These are phyloP conservation scores for Centruroides vittatus DNA, from an alignment of 1,140 invertebrate species.

Conservation along the genomic window DNA sequence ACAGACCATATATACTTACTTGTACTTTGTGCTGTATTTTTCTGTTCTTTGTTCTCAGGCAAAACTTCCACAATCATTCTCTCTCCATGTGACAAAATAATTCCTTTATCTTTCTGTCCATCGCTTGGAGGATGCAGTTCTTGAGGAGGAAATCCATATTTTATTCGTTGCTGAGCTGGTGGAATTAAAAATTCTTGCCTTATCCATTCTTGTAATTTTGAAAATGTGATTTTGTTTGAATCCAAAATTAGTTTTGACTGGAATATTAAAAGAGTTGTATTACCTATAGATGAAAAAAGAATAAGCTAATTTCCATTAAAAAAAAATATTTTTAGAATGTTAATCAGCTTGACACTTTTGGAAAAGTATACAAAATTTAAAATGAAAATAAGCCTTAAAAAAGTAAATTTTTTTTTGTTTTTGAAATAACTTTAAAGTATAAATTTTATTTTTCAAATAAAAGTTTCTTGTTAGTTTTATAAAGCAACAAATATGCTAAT, in stretches of 20 bases:
- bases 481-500: no score
- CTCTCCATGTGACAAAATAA: conserved; percentile 11
- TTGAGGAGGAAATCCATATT: conserved; percentile 9
- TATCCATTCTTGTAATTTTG: conserved; percentile 9
- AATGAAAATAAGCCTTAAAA: no score
- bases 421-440: no score
- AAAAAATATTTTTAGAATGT: no score
- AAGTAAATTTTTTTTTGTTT: no score
- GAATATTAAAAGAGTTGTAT: neutral
- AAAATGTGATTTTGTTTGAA: conserved; percentile 3
- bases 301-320: no score
- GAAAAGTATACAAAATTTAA: no score
- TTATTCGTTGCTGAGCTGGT: conserved; percentile 4
- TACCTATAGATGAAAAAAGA: no score
- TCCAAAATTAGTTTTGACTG: conserved; percentile 4
- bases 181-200: conserved; percentile 2
- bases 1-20: neutral
- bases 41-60: neutral
- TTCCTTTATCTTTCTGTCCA: neutral
- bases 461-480: no score
- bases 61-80: conserved; percentile 6
- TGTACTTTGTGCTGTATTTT: neutral
- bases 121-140: neutral
- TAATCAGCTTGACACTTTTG: no score
- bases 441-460: no score